phyloP scores from a whole-genome alignment of 1,140 invertebrate genomes.

The Drosophila aff. region DNA sequence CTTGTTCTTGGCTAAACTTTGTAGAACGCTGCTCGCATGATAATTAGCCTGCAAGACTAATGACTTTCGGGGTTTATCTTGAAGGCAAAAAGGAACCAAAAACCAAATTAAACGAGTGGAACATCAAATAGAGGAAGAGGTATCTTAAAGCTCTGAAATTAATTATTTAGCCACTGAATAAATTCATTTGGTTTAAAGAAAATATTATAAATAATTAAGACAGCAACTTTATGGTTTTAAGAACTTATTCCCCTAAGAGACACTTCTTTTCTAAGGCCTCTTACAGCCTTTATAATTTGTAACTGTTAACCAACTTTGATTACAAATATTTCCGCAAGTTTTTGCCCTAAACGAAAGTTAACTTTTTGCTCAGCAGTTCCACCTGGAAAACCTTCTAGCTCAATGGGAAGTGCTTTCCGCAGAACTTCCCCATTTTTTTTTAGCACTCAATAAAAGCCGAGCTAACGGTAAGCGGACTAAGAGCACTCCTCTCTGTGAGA shows the following conservation, averaged over 20 bases:
- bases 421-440: slow-evolving; percentile 12
- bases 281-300: neutral
- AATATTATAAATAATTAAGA: neutral
- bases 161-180: too few species aligned
- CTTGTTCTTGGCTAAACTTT: slow-evolving; percentile 56
- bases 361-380: slow-evolving; percentile 11
- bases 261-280: too few species aligned
- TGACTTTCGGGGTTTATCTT: slow-evolving; percentile 55
- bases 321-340: neutral
- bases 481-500: slow-evolving; percentile 31
- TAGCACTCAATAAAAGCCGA: slow-evolving; percentile 34
- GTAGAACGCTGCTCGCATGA: slow-evolving; percentile 63
- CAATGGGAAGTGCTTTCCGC: slow-evolving; percentile 18
- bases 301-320: slow-evolving; percentile 3
- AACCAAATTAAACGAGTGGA: slow-evolving; percentile 47
- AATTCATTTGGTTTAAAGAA: neutral
- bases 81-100: slow-evolving; percentile 27
- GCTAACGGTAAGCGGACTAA: slow-evolving; percentile 22
- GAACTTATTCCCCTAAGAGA: neutral
- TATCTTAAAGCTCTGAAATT: neutral
- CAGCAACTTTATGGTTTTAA: too few species aligned
- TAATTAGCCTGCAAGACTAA: slow-evolving; percentile 73
- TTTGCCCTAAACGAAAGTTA: slow-evolving; percentile 11
- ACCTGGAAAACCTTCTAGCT: slow-evolving; percentile 5
- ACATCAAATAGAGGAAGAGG: slow-evolving; percentile 36